Percentiles rank a stretch among this genome's conserved stretches.
phyloP scores from a whole-genome alignment of 2,888 invertebrate species.

The Epirrita christyi region DNA sequence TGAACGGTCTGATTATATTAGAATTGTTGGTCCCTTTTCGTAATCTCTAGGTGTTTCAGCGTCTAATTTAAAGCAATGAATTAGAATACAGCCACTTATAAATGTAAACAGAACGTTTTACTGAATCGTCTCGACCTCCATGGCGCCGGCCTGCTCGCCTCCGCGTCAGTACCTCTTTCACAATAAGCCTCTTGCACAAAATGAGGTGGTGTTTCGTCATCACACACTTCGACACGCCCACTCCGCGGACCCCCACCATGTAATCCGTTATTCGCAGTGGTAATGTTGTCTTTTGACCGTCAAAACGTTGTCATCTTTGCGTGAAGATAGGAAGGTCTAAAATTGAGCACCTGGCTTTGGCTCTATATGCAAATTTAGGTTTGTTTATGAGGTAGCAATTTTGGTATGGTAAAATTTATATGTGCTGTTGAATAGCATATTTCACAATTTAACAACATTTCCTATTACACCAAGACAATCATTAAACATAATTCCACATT shows the following conservation, averaged over 20 bases:
- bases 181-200: constrained; percentile 76
- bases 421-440: constrained; percentile 15
- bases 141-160: constrained; percentile 59
- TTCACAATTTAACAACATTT: constrained; percentile 20
- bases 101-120: constrained; percentile 44
- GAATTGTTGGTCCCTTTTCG: constrained; percentile 8
- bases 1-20: constrained; percentile 4
- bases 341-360: constrained; percentile 21
- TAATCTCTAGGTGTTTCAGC: constrained; percentile 7
- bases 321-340: constrained; percentile 31
- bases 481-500: too few species aligned
- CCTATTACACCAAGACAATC: constrained; percentile 2
- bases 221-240: constrained; percentile 72
- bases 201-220: constrained; percentile 75
- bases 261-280: constrained; percentile 51
- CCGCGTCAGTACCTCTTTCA: constrained; percentile 74
- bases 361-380: constrained; percentile 18
- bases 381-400: constrained; percentile 28
- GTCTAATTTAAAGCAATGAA: constrained; percentile 25
- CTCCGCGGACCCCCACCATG: constrained; percentile 58
- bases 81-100: constrained; percentile 33
- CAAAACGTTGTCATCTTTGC: constrained; percentile 33
- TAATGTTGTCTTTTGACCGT: constrained; percentile 33
- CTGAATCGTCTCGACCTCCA: constrained; percentile 55
- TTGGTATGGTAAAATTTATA: constrained; percentile 18